Evolutionary conservation across 2,888 invertebrate genomes (phyloP).

Genomic region (Caenorhabditis sp.): DNA sequence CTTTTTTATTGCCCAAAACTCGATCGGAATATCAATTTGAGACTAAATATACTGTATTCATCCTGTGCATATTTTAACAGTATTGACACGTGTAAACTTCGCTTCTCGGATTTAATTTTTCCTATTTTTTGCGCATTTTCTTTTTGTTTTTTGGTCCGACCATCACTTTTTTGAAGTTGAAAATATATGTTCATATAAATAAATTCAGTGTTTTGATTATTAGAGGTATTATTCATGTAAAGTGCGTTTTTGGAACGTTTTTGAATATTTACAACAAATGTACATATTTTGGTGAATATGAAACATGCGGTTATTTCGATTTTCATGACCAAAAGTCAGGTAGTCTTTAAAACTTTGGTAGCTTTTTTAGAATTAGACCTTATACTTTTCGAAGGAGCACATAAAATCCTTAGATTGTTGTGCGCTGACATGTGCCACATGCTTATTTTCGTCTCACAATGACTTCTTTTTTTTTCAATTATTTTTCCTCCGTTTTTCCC

Average conservation of each 20-base stretch:
- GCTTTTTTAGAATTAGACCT: too few relatives aligned
- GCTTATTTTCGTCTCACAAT: too few relatives aligned
- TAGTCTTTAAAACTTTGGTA: too few relatives aligned
- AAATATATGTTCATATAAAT: neutral
- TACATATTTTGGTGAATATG: neutral
- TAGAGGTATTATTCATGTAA: neutral
- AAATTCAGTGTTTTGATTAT: neutral
- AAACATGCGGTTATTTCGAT: constrained; percentile 22
- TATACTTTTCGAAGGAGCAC: too few relatives aligned
- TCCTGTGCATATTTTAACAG: constrained; percentile 1
- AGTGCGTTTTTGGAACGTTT: neutral
- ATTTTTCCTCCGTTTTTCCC: neutral
- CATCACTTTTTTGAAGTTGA: neutral
- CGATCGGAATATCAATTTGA: neutral
- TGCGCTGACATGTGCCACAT: too few relatives aligned
- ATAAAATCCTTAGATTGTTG: too few relatives aligned
- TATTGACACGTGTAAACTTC: neutral
- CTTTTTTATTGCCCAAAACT: neutral
- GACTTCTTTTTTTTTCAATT: neutral
- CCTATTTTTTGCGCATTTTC: neutral
- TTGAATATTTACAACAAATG: neutral
- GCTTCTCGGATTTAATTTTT: neutral
- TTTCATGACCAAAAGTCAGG: constrained; percentile 27
- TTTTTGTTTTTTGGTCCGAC: too few relatives aligned
- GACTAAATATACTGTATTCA: neutral